Conservation (phyloP, 1,140 invertebrate species). For the Nasonia vitripennis region DNA sequence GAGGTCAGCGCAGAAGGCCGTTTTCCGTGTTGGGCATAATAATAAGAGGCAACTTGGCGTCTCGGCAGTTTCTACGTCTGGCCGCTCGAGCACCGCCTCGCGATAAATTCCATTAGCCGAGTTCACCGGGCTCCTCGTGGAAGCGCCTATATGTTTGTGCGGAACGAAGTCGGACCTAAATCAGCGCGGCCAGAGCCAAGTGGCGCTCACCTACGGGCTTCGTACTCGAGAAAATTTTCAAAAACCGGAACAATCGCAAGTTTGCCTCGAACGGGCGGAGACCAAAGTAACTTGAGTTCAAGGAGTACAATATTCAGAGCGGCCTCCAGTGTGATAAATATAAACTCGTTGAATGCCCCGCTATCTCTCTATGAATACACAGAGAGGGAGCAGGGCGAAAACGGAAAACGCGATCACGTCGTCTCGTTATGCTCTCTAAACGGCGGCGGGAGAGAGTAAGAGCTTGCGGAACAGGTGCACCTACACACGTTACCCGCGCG, state of each 20-base stretch:
- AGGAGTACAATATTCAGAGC: too few relatives aligned
- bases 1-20: constrained; percentile 7
- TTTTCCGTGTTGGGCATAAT: constrained; percentile 36
- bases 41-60: constrained; percentile 22
- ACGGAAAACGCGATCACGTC: neutral
- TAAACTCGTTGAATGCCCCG: neutral
- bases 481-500: neutral
- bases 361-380: neutral
- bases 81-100: neutral
- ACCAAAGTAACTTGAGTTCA: too few relatives aligned
- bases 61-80: constrained; percentile 35
- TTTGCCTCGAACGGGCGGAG: too few relatives aligned
- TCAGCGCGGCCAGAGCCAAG: neutral
- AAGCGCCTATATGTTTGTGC: neutral
- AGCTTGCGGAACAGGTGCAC: neutral
- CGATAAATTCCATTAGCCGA: constrained; percentile 49
- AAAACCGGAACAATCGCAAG: too few relatives aligned
- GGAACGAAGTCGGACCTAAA: constrained; percentile 3
- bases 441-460: neutral
- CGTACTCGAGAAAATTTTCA: neutral
- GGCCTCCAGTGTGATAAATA: neutral
- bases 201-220: neutral
- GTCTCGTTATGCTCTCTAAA: neutral
- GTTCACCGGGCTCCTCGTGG: constrained; percentile 11
- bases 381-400: neutral